Evolutionary conservation across 1,140 invertebrate species (phyloP), one percentile per base, ranked within the genome.

Genomic region (Hycleus phaleratus): DNA sequence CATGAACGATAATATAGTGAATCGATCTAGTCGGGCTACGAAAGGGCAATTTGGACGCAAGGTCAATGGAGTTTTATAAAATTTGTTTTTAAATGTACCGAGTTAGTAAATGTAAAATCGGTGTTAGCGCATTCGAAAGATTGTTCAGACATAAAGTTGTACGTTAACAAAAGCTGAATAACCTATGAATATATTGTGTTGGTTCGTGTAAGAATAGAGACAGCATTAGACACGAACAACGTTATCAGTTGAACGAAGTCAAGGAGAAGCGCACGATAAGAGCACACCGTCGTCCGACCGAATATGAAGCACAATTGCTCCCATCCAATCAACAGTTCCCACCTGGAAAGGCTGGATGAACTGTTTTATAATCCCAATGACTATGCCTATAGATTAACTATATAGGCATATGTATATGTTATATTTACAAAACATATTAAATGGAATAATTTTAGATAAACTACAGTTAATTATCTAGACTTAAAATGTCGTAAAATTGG

Each of bases 121-220:
- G 46, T 56, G 46, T 48, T 47, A 56, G 49, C 54, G 54, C 38
- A 48, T 56, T 48, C 46, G 46, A 32, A 53, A 53, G 51, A 53
- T 53, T 53, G 51, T 53, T 42, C 51, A 44, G 45, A 53, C 54
- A 48, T 56, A 48, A 56, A 48, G 46, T 58, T 58, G 32, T 48
- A 43, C 7, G 32, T 39, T 49, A 51, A 48, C 47, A 51, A 58
- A 57, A 49, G 49, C 47, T 48, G 56, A 58, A 58, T 44, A 58
- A 58, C 56, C 56, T 58, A 53, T 53, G 56, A 52, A 58, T 58
- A 58, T 58, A 58, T 58, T 58, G 49, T 58, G 32, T 4, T 7
- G 32, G 32, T 50, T 58, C 38, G 43, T 42, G 32, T 38, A 58
- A 52, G 49, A 58, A 58, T 58, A 58, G 56, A 52, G 38, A 52